Base-by-base conservation (phyloP, 2,797 vertebrate genomes). In the Pseudochromis fuscus region DNA sequence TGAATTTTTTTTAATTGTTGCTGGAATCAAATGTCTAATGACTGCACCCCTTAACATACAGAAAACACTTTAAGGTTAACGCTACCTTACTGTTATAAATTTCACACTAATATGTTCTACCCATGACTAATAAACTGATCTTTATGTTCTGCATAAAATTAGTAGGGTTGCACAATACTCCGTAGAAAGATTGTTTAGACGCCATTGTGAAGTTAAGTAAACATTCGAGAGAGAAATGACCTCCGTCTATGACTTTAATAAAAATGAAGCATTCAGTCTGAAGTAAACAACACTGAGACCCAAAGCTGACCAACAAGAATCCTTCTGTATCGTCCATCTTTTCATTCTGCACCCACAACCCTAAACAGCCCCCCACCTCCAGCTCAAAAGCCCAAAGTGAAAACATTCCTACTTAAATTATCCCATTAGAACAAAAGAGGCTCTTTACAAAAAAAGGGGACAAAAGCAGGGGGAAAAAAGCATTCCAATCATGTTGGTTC, bases 371-470 rank as follows among this genome's bases (percentile, higher is more conserved):
- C 51, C 53, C 48, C 58, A 57, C 33, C 77, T 81, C n/a, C 23
- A 9, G 18, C 61, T 61, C 67, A 67, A 73, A 82, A 80, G 64
- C 87, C 84, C 72, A 79, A 80, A 86, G 88, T 88, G 86, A 91
- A 94, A 83, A 87, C 92, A 92, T 92, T 93, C 91, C 90, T 72
- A 76, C 72, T 91, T 91, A 93, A 91, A 92, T 89, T 58, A 91
- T 87, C 84, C 61, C 68, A 73, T 74, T 72, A 88, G 86, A 92
- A 94, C 90, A 93, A 94, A 93, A 89, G 82, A 88, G 55, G 40
- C 53, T 74, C 72, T 72, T 77, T 72, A 64, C 83, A 79, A 81
- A 87, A 74, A 84, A 89, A 77, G 33, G 51, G 33, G 67, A 81
- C 75, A 85, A 86, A 83, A 58, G 57, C n/a, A 57, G 30, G 23